A percentile compares a stretch with the other conserved stretches of the same genome.
Evolutionary conservation across 2,797 vertebrate species (phyloP).

Genomic region (Aphelocoma californica): DNA sequence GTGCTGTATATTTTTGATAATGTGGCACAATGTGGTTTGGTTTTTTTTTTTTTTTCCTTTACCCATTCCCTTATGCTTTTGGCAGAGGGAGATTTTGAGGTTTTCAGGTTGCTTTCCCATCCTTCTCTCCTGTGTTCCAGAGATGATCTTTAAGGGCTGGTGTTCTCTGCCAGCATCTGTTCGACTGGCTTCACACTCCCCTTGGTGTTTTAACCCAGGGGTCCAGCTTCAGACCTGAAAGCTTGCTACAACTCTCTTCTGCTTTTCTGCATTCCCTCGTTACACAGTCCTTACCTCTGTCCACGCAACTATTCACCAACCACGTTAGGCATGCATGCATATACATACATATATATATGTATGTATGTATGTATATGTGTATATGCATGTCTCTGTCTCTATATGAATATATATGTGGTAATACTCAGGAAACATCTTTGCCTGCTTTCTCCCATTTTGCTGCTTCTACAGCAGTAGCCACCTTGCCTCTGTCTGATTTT

Average conservation of each 20-base stretch:
- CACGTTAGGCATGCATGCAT: neutral
- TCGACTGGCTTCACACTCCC: neutral
- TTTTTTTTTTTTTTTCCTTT: neutral
- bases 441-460: neutral
- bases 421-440: neutral
- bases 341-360: accelerated
- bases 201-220: neutral
- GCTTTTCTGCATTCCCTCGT: neutral
- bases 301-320: neutral
- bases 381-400: neutral
- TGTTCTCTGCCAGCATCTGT: neutral
- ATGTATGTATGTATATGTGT: neutral
- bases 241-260: neutral
- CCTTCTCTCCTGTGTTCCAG: neutral
- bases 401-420: neutral
- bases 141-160: neutral
- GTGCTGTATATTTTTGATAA: neutral
- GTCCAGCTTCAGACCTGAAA: neutral
- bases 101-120: neutral
- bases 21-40: neutral
- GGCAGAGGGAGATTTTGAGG: neutral
- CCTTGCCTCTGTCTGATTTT: neutral
- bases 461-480: neutral
- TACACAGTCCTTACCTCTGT: neutral
- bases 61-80: neutral